phyloP scores from a whole-genome alignment of 2,797 vertebrate genomes.

The Psittacula echo region DNA sequence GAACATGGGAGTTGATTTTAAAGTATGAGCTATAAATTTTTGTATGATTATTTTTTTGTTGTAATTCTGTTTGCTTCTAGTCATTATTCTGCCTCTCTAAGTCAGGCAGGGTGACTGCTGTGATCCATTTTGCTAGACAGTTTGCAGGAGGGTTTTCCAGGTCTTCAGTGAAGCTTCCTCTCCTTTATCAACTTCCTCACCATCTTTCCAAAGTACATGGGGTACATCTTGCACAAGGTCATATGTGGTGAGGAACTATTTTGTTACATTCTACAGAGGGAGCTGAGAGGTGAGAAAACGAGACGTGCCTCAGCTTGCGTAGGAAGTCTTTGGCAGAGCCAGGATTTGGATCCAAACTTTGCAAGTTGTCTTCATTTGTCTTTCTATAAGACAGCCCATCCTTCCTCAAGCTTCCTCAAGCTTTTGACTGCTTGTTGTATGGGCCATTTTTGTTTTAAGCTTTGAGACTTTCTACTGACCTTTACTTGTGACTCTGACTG shows the following conservation, averaged over 20 bases:
- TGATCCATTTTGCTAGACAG: neutral
- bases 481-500: constrained; percentile 13
- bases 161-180: neutral
- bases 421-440: neutral
- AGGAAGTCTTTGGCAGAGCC: neutral
- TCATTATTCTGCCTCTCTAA: neutral
- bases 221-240: neutral
- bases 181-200: neutral
- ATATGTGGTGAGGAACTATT: neutral
- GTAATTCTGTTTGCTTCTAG: neutral
- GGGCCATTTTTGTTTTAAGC: neutral
- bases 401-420: neutral
- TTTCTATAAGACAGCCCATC: neutral
- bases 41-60: constrained; percentile 13
- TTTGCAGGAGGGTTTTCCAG: neutral
- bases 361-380: neutral
- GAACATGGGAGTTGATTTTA: neutral
- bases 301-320: fast-evolving
- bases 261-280: neutral
- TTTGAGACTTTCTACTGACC: constrained; percentile 26
- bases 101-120: neutral
- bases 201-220: neutral
- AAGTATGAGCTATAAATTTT: neutral
- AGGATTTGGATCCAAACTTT: neutral
- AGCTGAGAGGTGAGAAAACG: neutral